Conservation (phyloP, 2,797 vertebrate species). For the Tangara arthus region DNA sequence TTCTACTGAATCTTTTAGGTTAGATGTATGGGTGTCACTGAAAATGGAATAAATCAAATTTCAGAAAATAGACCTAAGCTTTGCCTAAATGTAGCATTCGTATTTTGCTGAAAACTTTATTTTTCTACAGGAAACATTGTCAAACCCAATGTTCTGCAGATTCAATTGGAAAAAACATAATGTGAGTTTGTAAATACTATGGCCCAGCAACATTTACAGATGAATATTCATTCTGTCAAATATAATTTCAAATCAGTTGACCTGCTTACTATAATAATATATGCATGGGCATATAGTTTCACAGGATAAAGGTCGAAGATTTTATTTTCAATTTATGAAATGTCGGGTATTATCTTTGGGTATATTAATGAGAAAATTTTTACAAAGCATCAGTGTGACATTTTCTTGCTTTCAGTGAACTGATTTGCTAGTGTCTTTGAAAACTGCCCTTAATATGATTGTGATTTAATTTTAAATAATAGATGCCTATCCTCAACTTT, state of each 20-base stretch:
- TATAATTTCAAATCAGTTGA: background rate
- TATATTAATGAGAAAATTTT: background rate
- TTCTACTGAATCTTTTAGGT: slow-evolving; percentile 42
- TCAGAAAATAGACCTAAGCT: slow-evolving; percentile 17
- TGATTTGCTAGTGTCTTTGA: background rate
- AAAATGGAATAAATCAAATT: slow-evolving; percentile 21
- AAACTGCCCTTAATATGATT: background rate
- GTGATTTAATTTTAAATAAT: background rate
- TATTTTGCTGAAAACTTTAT: background rate
- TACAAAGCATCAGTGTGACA: background rate
- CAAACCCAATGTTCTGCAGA: background rate
- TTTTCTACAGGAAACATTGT: slow-evolving; percentile 2
- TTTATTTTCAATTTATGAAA: background rate
- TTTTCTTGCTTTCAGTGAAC: background rate
- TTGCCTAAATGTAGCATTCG: background rate
- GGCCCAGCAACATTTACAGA: background rate
- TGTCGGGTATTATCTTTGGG: rapidly evolving
- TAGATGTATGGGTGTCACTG: slow-evolving; percentile 1
- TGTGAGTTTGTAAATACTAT: background rate
- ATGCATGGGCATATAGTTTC: background rate
- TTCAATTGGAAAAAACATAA: background rate
- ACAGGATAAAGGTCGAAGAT: background rate
- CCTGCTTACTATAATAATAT: background rate
- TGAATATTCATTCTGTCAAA: background rate
- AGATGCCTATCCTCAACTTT: background rate